Evolutionary conservation across 2,888 invertebrate genomes (phyloP).

Genomic region (Pristionchus arcanus): DNA sequence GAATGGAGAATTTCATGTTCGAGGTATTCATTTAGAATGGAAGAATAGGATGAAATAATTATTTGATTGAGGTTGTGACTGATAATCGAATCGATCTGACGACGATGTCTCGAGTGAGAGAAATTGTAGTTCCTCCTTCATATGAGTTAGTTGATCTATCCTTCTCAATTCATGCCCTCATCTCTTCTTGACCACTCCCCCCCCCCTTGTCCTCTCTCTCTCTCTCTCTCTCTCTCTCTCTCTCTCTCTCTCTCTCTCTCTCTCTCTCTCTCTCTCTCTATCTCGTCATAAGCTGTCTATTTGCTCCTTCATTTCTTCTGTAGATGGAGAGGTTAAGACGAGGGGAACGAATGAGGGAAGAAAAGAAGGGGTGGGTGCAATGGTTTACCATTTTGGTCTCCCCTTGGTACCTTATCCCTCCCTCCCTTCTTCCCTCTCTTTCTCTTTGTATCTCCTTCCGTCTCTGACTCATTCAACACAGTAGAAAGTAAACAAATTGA

Average conservation of each 20-base stretch:
- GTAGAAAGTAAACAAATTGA: constrained; percentile 10
- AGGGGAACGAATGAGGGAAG: background rate
- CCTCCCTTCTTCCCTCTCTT: background rate
- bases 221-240: background rate
- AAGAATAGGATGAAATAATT: background rate
- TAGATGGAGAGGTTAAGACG: constrained; percentile 41
- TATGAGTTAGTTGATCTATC: constrained; percentile 67
- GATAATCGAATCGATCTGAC: constrained; percentile 84
- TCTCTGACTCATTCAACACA: constrained; percentile 30
- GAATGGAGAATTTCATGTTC: constrained; percentile 94
- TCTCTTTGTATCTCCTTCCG: constrained; percentile 36
- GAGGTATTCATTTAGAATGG: constrained; percentile 83
- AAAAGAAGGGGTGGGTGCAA: background rate
- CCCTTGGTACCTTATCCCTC: constrained; percentile 29
- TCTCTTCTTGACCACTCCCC: background rate
- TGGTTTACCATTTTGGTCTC: background rate
- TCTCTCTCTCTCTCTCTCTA: background rate
- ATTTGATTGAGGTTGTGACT: constrained; percentile 85
- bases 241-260: background rate
- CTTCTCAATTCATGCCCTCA: background rate
- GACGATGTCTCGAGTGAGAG: constrained; percentile 87
- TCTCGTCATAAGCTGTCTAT: constrained; percentile 27
- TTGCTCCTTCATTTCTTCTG: constrained; percentile 44
- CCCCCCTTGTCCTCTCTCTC: background rate
- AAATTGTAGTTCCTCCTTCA: constrained; percentile 88